Percentiles rank a stretch among this genome's conserved stretches.
Evolutionary conservation across 2,797 vertebrate species (phyloP).

Genomic region (Columba guinea): DNA sequence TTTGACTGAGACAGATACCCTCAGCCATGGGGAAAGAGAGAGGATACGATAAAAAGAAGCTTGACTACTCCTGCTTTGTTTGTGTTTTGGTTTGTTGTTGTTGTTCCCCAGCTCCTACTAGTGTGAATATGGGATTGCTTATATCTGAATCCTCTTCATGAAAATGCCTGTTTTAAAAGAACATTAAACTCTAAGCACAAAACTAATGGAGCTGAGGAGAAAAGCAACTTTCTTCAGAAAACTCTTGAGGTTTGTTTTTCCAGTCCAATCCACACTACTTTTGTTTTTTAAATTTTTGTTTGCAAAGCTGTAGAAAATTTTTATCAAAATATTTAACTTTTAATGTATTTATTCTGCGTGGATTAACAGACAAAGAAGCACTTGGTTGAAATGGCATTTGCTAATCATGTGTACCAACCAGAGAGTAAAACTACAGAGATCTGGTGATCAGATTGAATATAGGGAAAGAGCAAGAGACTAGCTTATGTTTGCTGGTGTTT

Average conservation of each 20-base stretch:
- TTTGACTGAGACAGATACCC: not conserved
- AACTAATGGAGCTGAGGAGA: not conserved
- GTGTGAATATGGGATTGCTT: not conserved
- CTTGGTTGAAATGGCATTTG: not conserved
- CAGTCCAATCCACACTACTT: not conserved
- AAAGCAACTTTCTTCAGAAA: not conserved
- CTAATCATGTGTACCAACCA: not conserved
- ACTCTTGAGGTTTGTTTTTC: not conserved
- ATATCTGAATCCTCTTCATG: not conserved
- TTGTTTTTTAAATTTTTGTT: not conserved
- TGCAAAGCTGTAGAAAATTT: not conserved
- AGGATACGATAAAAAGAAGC: not conserved
- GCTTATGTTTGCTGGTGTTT: not conserved
- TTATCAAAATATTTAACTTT: conserved; percentile 17
- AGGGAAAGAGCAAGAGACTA: not conserved
- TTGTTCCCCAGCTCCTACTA: not conserved
- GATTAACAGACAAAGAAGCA: not conserved
- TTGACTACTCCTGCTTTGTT: not conserved
- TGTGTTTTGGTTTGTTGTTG: not conserved
- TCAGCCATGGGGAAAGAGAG: not conserved
- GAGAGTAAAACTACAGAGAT: not conserved
- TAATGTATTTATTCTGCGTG: not conserved
- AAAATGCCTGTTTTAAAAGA: not conserved
- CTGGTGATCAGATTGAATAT: not conserved
- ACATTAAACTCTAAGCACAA: not conserved